Percentiles rank a stretch among this genome's conserved stretches.
Evolutionary conservation across 2,888 invertebrate genomes (phyloP).

Genomic region (Urechis unicinctus): DNA sequence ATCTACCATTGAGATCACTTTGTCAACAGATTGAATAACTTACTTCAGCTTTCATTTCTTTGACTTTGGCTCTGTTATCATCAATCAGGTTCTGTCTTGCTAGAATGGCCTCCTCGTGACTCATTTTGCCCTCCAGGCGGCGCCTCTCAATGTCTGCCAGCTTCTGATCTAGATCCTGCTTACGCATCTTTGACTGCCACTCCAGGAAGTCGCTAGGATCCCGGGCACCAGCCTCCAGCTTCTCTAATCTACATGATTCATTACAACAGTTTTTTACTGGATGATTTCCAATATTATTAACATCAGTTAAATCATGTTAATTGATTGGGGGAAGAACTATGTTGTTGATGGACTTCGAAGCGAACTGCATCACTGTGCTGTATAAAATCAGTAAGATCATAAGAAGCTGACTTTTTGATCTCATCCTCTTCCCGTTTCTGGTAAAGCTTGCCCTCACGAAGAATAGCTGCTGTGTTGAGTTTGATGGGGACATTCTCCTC

Average conservation of each 20-base stretch:
- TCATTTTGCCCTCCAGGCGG: constrained; percentile 46
- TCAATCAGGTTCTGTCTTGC: constrained; percentile 40
- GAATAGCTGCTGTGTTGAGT: constrained; percentile 46
- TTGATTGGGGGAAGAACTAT: too few relatives aligned
- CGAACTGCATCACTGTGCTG: too few relatives aligned
- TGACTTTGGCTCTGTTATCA: constrained; percentile 41
- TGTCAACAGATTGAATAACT: too few relatives aligned
- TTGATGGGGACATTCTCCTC: constrained; percentile 33
- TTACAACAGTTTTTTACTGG: too few relatives aligned
- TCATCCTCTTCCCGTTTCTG: constrained; percentile 39
- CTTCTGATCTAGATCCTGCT: constrained; percentile 37
- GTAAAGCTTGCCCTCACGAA: constrained; percentile 46
- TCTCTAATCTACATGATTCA: constrained; percentile 13
- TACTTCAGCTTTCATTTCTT: constrained; percentile 44
- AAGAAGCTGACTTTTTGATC: constrained; percentile 33
- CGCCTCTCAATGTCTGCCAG: constrained; percentile 42
- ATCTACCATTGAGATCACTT: background rate
- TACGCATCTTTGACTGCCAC: constrained; percentile 46
- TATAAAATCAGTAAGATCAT: background rate
- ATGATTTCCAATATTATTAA: too few relatives aligned
- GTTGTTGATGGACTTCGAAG: too few relatives aligned
- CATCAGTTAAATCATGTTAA: too few relatives aligned
- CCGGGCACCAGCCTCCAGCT: constrained; percentile 40
- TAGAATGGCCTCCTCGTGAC: constrained; percentile 49
- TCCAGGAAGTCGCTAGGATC: constrained; percentile 41